Evolutionary conservation across 2,888 invertebrate genomes (phyloP), one percentile per base, ranked within the genome.

Genomic region (Mythimna lalbum): DNA sequence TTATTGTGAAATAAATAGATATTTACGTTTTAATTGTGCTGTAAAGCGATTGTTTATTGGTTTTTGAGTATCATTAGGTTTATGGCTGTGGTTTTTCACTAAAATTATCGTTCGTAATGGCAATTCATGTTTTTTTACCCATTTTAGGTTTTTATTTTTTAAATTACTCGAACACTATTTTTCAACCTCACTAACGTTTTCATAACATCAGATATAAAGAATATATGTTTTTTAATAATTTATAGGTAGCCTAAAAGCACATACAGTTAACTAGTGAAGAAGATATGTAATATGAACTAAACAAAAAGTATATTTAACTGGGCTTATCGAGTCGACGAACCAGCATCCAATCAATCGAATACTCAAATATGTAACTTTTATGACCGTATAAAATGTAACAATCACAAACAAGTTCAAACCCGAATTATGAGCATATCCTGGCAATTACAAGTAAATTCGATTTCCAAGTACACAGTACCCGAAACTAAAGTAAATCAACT

Each of bases 401-500:
- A 69, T 50, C 43, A 31, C 14, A 64, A 52, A 36, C 52, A 21
- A 31, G 4, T 57, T n/a, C 1, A 49, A 53, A 43, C 4, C 23
- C 50, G 3, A 53, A 65, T 60, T 12, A 21, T 31, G 60, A 17
- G 9, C 14, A 31, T n/a, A 53, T 14, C 17, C 12, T 47, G 14
- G 14, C 61, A 70, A 64, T 23, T 31, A 53, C 12, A 65, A 21
- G 57, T 53, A 39, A 62, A 71, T n/a, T 53, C 12, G 27, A 57
- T 21, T 60, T 52, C 56, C 50, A 55, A 36, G 63, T 79, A 71
- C 61, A 71, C 52, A 67, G 52, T 63, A 55, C 49, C 57, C 33
- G 47, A 63, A 75, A 70, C 61, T 62, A 57, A 80, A 81, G 81
- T 76, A 74, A 81, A 76, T 74, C 63, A 79, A 66, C 61, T 43